Evolutionary conservation across 2,888 invertebrate genomes (phyloP), one percentile per base, ranked within the genome.

Genomic region (Conistra vaccinii): DNA sequence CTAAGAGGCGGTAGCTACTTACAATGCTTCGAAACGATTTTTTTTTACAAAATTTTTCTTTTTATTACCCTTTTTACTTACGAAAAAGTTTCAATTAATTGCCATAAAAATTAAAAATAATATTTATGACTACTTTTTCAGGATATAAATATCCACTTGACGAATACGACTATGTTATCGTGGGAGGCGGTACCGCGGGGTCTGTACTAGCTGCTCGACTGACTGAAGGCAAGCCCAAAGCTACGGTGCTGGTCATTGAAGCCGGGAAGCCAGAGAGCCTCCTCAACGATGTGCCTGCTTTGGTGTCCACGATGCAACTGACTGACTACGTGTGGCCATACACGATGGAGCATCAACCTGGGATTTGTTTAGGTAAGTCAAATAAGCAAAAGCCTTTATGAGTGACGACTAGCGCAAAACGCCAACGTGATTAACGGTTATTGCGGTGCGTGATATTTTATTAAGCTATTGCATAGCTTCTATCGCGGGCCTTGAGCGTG

Each of bases 181-280:
- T 98, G 0, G 98, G 98, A 0, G 97, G 97, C 0, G 98, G 98
- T 0, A 97, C 98, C 0, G 97, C 97, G 0, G 98, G 98, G 0
- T 97, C 98, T 0, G 97, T 97, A 0, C 88, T 98, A 17, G 98
- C 98, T 0, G 97, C 98, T 85, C 96, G 98, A 2, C 94, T 98
- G 0, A 97, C 97, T 0, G 98, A 98, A 92, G 97, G 93, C 60
- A 95, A 95, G 77, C 96, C 95, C 0, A 90, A 86, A 69, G 91
- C 97, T 51, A 97, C 94, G 66, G 97, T 98, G 0, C 93, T 98
- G 9, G 92, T 98, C 0, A 88, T 98, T 17, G 98, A 98, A 91
- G 97, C 97, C 0, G 96, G 96, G 0, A 95, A 94, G 80, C 94
- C 96, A 2, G 96, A 96, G 85, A 94, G 92, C 90, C 88, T 97